Evolutionary conservation across 2,888 invertebrate species (phyloP).

Genomic region (Helleia helle): DNA sequence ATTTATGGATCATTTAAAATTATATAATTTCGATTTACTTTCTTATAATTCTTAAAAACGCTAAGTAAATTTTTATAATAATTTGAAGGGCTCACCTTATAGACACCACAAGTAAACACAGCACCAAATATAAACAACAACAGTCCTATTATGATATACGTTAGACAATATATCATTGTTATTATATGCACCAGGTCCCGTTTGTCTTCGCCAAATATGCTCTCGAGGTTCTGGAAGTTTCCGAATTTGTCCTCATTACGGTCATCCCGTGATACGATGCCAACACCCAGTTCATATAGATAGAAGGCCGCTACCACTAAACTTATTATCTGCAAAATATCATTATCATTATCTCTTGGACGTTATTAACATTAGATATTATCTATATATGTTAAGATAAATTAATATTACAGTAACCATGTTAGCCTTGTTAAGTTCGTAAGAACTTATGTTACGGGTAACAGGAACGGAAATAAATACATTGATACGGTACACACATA

Average conservation of each 20-base stretch:
- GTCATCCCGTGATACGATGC: conserved; percentile 37
- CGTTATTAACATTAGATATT: no score
- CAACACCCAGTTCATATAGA: conserved; percentile 45
- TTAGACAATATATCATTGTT: conserved; percentile 44
- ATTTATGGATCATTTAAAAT: no score
- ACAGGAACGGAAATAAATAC: no score
- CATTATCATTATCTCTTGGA: no score
- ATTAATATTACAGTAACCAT: no score
- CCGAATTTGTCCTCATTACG: conserved; percentile 42
- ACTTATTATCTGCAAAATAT: conserved; percentile 44
- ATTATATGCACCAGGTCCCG: conserved; percentile 38
- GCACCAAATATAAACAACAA: conserved; percentile 46
- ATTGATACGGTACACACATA: no score
- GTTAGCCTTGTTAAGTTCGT: no score
- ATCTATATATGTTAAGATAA: no score
- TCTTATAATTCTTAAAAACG: no score
- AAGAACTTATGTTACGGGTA: no score
- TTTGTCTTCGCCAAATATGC: conserved; percentile 47
- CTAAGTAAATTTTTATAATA: no score
- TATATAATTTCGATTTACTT: no score
- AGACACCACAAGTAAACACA: conserved; percentile 51
- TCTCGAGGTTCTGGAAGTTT: conserved; percentile 52
- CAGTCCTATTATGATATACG: conserved; percentile 44
- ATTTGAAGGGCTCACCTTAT: conserved; percentile 53
- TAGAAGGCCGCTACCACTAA: conserved; percentile 50